Evolutionary conservation across 2,113 vertebrate genomes (phyloP).

Genomic region (Dromas ardeola): DNA sequence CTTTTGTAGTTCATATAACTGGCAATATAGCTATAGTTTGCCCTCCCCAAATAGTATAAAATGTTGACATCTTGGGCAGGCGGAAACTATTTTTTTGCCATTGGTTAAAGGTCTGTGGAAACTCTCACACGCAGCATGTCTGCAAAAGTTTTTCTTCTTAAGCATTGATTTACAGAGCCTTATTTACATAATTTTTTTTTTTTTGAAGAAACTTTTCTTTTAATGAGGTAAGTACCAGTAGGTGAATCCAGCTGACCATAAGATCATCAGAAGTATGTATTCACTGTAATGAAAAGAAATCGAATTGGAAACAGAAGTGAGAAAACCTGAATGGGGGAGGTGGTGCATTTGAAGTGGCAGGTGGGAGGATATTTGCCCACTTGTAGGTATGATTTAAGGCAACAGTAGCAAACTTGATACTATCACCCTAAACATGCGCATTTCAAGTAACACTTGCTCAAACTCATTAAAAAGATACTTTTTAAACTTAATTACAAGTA

Average conservation of each 20-base stretch:
- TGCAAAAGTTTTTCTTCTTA: background rate
- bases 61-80: background rate
- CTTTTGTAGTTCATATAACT: background rate
- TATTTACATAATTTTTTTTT: background rate
- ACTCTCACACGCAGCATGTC: background rate
- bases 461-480: background rate
- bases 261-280: background rate
- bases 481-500: background rate
- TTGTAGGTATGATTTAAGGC: background rate
- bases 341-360: background rate
- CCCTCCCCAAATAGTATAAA: background rate
- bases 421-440: background rate
- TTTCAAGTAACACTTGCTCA: background rate
- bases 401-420: background rate
- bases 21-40: background rate
- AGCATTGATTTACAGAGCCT: background rate
- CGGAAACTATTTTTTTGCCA: background rate
- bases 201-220: background rate
- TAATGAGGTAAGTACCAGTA: background rate
- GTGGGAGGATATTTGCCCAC: background rate
- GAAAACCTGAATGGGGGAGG: background rate
- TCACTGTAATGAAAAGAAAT: conserved; percentile 5
- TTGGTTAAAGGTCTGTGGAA: background rate
- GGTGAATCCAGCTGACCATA: background rate
- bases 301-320: conserved; percentile 37